A percentile compares a stretch with the other conserved stretches of the same genome.
Conservation (phyloP, 2,113 vertebrate species). For the Caracal caracal region DNA sequence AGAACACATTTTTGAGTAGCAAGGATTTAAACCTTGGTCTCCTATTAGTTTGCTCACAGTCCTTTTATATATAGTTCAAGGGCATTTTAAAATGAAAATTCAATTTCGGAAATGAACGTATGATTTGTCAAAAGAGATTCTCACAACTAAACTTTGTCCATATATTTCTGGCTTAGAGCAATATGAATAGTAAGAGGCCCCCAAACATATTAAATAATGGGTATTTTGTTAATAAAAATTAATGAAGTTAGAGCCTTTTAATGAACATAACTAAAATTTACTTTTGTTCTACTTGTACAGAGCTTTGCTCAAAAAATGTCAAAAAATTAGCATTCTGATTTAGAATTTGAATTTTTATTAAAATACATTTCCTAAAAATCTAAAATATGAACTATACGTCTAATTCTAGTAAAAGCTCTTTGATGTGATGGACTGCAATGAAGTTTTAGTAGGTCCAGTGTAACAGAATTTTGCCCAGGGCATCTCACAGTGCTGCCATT, state of each 20-base stretch:
- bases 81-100: conserved; percentile 44
- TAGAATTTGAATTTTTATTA: conserved; percentile 48
- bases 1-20: conserved; percentile 4
- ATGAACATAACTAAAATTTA: conserved; percentile 42
- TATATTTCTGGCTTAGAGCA: background rate
- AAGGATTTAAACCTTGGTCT: background rate
- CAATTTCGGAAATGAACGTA: conserved; percentile 44
- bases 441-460: background rate
- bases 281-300: conserved; percentile 11
- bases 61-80: conserved; percentile 1
- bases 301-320: background rate
- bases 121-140: conserved; percentile 37
- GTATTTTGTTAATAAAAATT: conserved; percentile 41
- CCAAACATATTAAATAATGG: background rate
- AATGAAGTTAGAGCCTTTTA: conserved; percentile 23
- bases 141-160: background rate
- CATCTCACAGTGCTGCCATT: background rate
- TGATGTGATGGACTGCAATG: background rate
- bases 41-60: background rate
- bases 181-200: background rate
- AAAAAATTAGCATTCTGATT: conserved; percentile 31
- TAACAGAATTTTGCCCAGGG: background rate
- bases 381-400: background rate
- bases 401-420: conserved; percentile 31
- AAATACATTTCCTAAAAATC: conserved; percentile 38